phyloP scores from a whole-genome alignment of 2,113 vertebrate genomes.

The Paramisgurnus dabryanus region DNA sequence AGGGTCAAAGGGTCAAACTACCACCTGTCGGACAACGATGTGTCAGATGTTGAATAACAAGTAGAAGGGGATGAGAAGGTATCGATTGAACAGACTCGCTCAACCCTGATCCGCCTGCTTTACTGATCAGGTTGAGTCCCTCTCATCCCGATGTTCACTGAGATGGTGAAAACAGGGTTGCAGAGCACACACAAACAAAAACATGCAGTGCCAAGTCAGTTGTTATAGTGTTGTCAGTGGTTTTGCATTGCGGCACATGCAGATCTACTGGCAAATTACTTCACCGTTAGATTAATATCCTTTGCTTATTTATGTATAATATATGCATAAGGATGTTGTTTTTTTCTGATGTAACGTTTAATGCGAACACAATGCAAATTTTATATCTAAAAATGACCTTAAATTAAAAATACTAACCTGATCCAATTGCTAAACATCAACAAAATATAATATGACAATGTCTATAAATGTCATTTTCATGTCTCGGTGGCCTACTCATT shows the following conservation, averaged over 20 bases:
- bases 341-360: background rate
- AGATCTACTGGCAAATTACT: conserved; percentile 18
- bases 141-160: conserved; percentile 23
- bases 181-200: conserved; percentile 43
- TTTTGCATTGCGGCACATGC: background rate
- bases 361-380: background rate
- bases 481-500: background rate
- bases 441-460: background rate
- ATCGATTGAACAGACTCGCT: conserved; percentile 37
- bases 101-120: conserved; percentile 41
- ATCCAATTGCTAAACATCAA: background rate
- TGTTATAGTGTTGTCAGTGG: conserved; percentile 22
- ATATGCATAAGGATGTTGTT: conserved; percentile 3
- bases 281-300: conserved; percentile 17
- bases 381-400: background rate
- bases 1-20: conserved; percentile 98
- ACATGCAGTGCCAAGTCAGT: conserved; percentile 17
- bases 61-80: conserved; percentile 19
- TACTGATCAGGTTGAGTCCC: conserved; percentile 38
- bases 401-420: background rate
- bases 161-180: conserved; percentile 39
- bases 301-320: conserved; percentile 27
- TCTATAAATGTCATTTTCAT: background rate
- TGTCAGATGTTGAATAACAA: conserved; percentile 91
- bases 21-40: conserved; percentile 97